Base-by-base conservation (phyloP, 1,140 invertebrate species). In the Drosophila suzukii region DNA sequence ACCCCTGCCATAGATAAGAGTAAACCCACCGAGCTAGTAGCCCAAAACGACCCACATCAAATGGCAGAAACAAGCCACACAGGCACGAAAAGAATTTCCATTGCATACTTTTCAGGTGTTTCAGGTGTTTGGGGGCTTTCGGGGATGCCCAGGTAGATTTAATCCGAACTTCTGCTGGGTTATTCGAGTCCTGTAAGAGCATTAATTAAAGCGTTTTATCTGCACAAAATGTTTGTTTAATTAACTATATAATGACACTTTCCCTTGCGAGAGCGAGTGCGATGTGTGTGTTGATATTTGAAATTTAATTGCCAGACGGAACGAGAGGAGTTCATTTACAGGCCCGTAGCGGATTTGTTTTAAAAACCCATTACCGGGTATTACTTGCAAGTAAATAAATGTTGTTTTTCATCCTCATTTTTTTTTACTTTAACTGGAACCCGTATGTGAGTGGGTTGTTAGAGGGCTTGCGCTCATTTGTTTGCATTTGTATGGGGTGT, bases 311-410 rank as follows among this genome's bases (percentile, higher is more conserved):
- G 83, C 75, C 62, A 51, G 32, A 61, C 30, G 17, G 38, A 51
- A 51, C 20, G 36, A 27, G 51, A 63, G 15, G 38, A 43, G 39
- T 59, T 83, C 62, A 68, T 80, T 77, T 85, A 63, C 72, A 78
- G 71, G 79, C 75, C 84, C 83, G 84, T 71, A 88, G 84, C 72
- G 83, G 84, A 88, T 88, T 88, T 88, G 83, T 65, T 89, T 88
- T 89, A 88, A 88, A 88, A 88, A 89, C 80, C 83, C 83, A 88
- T 88, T 88, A 88, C 85, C 75, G 80, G 62, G 84, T 83, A 88
- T 89, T 88, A 88, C 84, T 88, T 79, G 72, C 84, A 88, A 88
- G 83, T 88, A 88, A 88, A 88, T 88, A 88, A 89, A 83, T 84
- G 81, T 78, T 83, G 56, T 62, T 51, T 50, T 67, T 59, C 17